Base-by-base conservation (phyloP, 2,797 vertebrate species). In the Cyclopterus lumpus region DNA sequence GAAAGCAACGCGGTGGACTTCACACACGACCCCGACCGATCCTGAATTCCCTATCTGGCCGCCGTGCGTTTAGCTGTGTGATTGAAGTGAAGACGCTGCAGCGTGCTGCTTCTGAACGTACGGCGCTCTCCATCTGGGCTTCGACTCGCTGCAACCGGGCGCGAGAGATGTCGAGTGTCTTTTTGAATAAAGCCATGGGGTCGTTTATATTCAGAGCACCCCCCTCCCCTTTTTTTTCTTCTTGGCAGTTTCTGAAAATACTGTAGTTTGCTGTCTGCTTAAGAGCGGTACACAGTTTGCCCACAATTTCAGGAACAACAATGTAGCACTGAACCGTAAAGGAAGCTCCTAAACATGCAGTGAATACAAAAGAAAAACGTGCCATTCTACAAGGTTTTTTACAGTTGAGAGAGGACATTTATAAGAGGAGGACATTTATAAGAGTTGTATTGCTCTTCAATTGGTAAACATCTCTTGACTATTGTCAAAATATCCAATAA, bases 51-150 rank as follows among this genome's bases (percentile, higher is more conserved):
- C 75, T 71, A 46, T 79, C 59, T 71, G 88, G 90, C 89, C 89
- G 67, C 80, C 61, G 14, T 79, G 77, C 87, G 79, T 87, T 81
- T 88, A 88, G 90, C 89, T 91, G 86, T 92, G 88, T 82, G 86
- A 89, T 83, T 92, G n/a, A 85, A 95, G 93, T 89, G 93, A 90
- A 93, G 91, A 90, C 87, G 80, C 90, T 90, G 91, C 94, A n/a
- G n/a, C n/a, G n/a, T n/a, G n/a, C n/a, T n/a, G n/a, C n/a, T n/a
- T n/a, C n/a, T n/a, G n/a, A n/a, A n/a, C n/a, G n/a, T n/a, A n/a
- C n/a, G n/a, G n/a, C n/a, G 87, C 93, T 94, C 93, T 94, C 93
- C 86, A 89, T 92, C 88, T 92, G 88, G 91, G 88, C n/a, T 94
- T 94, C 94, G 89, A 90, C 77, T 91, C 78, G 38, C 83, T 89